A percentile compares a stretch with the other conserved stretches of the same genome.
These are phyloP conservation scores for Xylota sylvarum DNA, from an alignment of 2,888 invertebrate species.

Conservation along the genomic window DNA sequence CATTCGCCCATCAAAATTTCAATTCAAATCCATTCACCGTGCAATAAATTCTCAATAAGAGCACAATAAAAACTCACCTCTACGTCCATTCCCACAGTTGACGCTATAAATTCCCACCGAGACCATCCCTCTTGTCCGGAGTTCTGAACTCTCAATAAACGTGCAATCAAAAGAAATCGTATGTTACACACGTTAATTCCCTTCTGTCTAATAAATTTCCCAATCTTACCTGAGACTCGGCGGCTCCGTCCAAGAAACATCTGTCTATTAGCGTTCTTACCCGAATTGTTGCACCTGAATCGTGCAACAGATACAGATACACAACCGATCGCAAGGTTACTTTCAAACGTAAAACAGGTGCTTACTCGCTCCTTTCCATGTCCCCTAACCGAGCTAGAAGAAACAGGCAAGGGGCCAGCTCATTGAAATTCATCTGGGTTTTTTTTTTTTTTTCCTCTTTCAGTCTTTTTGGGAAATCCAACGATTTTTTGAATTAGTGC, in stretches of 20 bases:
- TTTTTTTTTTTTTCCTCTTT: slow-evolving; percentile 24
- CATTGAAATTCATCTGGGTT: slow-evolving; percentile 53
- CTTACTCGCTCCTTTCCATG: slow-evolving; percentile 44
- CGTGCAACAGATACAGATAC: slow-evolving; percentile 45
- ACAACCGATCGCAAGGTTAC: slow-evolving; percentile 61
- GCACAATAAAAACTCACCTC: slow-evolving; percentile 24
- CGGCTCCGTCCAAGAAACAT: slow-evolving; percentile 63
- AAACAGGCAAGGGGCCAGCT: slow-evolving; percentile 1
- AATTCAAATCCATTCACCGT: not conserved
- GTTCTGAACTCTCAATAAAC: slow-evolving; percentile 28
- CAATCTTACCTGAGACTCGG: slow-evolving; percentile 65
- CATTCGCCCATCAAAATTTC: too few relatives aligned
- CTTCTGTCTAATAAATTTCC: slow-evolving; percentile 71
- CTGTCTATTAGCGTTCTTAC: slow-evolving; percentile 72
- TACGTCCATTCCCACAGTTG: slow-evolving; percentile 28
- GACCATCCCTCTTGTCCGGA: slow-evolving; percentile 15
- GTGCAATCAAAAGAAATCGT: slow-evolving; percentile 50
- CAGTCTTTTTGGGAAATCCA: slow-evolving; percentile 50
- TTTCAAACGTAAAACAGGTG: slow-evolving; percentile 66
- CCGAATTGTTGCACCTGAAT: slow-evolving; percentile 74
- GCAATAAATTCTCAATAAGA: slow-evolving; percentile 34
- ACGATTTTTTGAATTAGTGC: slow-evolving; percentile 53
- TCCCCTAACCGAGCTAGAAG: not conserved
- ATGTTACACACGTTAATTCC: slow-evolving; percentile 50
- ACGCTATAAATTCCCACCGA: slow-evolving; percentile 51